A percentile compares a stretch with the other conserved stretches of the same genome.
phyloP scores from a whole-genome alignment of 2,113 vertebrate genomes.

The Clarias gariepinus region DNA sequence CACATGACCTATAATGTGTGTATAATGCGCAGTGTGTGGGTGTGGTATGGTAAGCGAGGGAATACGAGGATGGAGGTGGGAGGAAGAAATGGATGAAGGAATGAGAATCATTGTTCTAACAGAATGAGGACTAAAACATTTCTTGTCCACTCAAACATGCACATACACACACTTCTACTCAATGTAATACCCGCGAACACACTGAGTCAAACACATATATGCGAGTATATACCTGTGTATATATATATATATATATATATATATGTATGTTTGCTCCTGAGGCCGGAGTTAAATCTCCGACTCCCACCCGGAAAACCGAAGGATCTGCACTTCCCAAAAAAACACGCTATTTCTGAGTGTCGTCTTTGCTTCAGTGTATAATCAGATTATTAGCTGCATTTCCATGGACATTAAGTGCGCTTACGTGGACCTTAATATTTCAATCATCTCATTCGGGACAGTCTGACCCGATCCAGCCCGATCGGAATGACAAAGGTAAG shows the following conservation, averaged over 20 bases:
- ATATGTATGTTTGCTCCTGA: no score
- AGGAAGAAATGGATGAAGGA: conserved; percentile 14
- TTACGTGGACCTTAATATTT: no score
- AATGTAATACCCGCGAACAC: not conserved
- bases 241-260: no score
- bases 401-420: no score
- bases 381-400: no score
- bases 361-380: not conserved
- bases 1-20: not conserved
- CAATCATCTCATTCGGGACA: no score
- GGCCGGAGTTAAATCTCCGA: no score
- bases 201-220: not conserved
- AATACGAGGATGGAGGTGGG: conserved; percentile 18
- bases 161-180: conserved; percentile 27
- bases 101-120: conserved; percentile 47
- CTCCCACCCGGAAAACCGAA: no score
- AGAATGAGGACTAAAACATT: conserved; percentile 48
- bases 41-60: not conserved
- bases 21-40: not conserved
- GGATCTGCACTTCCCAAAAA: no score
- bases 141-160: conserved; percentile 51
- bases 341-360: not conserved
- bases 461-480: no score
- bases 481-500: no score
- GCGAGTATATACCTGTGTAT: not conserved